Evolutionary conservation across 2,797 vertebrate genomes (phyloP).

Genomic region (Muscicapa comitata): DNA sequence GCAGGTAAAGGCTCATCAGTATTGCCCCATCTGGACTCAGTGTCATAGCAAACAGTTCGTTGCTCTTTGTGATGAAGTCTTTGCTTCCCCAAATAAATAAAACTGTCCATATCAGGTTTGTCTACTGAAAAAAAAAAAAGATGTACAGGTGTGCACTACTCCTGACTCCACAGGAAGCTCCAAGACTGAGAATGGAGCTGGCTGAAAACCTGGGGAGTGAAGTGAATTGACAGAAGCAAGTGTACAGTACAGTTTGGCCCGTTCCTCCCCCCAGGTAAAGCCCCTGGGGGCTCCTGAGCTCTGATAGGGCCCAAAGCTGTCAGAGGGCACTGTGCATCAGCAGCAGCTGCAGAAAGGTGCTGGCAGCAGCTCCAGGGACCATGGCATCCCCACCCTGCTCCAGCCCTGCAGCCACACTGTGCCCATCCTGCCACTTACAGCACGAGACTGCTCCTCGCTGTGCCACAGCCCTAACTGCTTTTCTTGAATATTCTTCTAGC

Average conservation of each 20-base stretch:
- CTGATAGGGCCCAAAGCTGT: accelerated
- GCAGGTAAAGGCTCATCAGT: neutral
- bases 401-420: neutral
- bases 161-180: neutral
- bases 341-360: neutral
- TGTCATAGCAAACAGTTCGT: neutral
- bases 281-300: neutral
- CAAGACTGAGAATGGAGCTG: neutral
- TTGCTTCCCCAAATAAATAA: neutral
- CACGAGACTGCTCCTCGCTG: neutral
- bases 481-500: slow-evolving; percentile 51
- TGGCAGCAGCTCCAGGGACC: neutral
- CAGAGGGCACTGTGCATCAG: accelerated
- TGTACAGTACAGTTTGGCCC: neutral
- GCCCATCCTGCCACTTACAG: neutral
- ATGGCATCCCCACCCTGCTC: neutral
- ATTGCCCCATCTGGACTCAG: neutral
- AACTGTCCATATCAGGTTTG: neutral
- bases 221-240: neutral
- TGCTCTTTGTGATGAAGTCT: neutral
- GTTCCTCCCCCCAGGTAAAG: neutral
- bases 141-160: neutral
- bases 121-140: neutral
- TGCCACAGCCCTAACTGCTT: neutral
- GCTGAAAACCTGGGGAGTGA: neutral